Evolutionary conservation across 1,140 invertebrate genomes (phyloP).

Genomic region (Apis cerana): DNA sequence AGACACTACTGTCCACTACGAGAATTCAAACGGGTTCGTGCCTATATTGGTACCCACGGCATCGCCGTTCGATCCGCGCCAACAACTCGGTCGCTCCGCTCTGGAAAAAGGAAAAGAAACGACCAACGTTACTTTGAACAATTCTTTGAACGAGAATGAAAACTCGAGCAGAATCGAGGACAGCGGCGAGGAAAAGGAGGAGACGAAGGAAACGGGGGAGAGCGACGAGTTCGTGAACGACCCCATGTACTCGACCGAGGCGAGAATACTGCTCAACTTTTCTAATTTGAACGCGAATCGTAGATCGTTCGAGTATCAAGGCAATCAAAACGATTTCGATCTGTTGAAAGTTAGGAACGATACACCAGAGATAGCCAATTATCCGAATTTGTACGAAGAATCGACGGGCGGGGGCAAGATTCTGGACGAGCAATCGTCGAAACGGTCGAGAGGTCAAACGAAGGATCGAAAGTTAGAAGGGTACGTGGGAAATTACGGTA

Average conservation of each 20-base stretch:
- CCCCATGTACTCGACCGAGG: conserved; percentile 72
- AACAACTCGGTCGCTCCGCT: background rate
- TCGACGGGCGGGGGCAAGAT: background rate
- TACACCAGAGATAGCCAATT: conserved; percentile 76
- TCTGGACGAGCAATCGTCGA: background rate
- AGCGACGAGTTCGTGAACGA: conserved; percentile 60
- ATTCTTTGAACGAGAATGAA: background rate
- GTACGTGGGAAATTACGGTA: conserved; percentile 57
- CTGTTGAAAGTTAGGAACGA: conserved; percentile 76
- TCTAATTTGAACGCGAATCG: conserved; percentile 62
- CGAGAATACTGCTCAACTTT: conserved; percentile 72
- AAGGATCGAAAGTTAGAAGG: conserved; percentile 55
- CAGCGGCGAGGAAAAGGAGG: background rate
- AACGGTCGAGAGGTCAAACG: conserved; percentile 12
- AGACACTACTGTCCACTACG: conserved; percentile 66
- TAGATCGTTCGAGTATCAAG: conserved; percentile 70
- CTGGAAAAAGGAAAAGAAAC: background rate
- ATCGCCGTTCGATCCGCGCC: background rate
- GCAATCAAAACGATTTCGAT: conserved; percentile 74
- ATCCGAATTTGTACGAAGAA: conserved; percentile 73
- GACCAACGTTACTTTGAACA: background rate
- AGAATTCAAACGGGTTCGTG: conserved; percentile 75
- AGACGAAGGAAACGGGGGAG: background rate
- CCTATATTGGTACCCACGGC: conserved; percentile 66
- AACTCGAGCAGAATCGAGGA: background rate